These are phyloP conservation scores for Hormaphis cornu DNA, from an alignment of 1,140 invertebrate species.

Conservation along the genomic window DNA sequence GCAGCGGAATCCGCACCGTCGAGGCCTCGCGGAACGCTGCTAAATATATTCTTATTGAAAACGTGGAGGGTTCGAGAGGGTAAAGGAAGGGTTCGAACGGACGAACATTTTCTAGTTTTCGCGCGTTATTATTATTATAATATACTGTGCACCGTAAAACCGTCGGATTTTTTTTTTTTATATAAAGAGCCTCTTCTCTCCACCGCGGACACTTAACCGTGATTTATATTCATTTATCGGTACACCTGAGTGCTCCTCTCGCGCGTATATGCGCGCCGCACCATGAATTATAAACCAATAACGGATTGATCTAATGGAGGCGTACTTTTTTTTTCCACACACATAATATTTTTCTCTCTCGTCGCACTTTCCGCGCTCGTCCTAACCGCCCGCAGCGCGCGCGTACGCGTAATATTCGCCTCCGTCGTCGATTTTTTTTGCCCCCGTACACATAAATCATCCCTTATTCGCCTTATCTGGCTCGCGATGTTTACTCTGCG, in stretches of 20 bases:
- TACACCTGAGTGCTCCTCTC: background rate
- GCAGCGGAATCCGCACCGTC: too few relatives aligned
- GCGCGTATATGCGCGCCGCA: background rate
- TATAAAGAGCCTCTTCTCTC: background rate
- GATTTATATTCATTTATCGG: conserved; percentile 30
- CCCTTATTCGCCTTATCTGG: too few relatives aligned
- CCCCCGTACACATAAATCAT: too few relatives aligned
- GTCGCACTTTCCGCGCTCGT: too few relatives aligned
- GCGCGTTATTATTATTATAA: too few relatives aligned
- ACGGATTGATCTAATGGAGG: conserved; percentile 6
- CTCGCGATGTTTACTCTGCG: too few relatives aligned
- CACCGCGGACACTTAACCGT: conserved; percentile 6
- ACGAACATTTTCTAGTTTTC: background rate
- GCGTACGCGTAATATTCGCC: too few relatives aligned
- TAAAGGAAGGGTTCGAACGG: background rate
- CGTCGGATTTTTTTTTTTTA: too few relatives aligned
- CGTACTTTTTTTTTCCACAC: background rate
- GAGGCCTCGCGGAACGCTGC: too few relatives aligned
- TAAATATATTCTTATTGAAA: too few relatives aligned
- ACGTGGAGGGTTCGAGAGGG: background rate
- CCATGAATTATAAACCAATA: conserved; percentile 27
- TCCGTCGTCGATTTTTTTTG: too few relatives aligned
- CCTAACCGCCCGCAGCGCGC: background rate
- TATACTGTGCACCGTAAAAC: conserved; percentile 10
- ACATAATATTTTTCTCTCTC: too few relatives aligned